Base-by-base conservation (phyloP, 1,140 invertebrate genomes). In the Bradysia coprophila region DNA sequence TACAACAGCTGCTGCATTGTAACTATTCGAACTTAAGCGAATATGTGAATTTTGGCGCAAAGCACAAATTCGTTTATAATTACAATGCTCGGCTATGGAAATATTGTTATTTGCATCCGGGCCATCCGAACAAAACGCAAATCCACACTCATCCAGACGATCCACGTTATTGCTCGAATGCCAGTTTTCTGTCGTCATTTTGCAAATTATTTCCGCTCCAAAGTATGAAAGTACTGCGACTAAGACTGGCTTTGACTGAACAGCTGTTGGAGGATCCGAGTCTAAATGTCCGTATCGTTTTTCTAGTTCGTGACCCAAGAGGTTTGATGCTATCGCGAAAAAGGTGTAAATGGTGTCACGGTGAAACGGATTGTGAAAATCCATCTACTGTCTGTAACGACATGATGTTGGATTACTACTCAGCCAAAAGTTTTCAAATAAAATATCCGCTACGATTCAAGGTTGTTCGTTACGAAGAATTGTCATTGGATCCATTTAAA, bases 121-220 rank as follows among this genome's bases (percentile, higher is more conserved):
- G n/a, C n/a, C n/a, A n/a, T n/a, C n/a, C n/a, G n/a, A n/a, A n/a
- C n/a, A n/a, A n/a, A n/a, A n/a, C n/a, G n/a, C n/a, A n/a, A n/a
- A n/a, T n/a, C n/a, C n/a, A n/a, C n/a, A n/a, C n/a, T n/a, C n/a
- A n/a, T n/a, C n/a, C n/a, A n/a, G n/a, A n/a, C n/a, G n/a, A n/a
- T n/a, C 78, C 75, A 46, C 71, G 75, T 23, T 70, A 81, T 48
- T 89, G 86, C 61, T 82, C 73, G 71, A 71, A 81, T 54, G 64
- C 76, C 11, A 65, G 73, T 38, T 88, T 88, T 59, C 71, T 85
- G 23, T 72, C 72, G 43, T 70, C 68, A 43, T 81, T 87, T 61
- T 91, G 86, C 63, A 73, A 69, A 51, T 62, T 87, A 42, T 89
- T 88, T 58, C 86, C 86, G 19, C 83, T 88, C 56, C 84, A 89